Conservation (phyloP, 1,140 invertebrate species). For the Matsumurasca onukii region DNA sequence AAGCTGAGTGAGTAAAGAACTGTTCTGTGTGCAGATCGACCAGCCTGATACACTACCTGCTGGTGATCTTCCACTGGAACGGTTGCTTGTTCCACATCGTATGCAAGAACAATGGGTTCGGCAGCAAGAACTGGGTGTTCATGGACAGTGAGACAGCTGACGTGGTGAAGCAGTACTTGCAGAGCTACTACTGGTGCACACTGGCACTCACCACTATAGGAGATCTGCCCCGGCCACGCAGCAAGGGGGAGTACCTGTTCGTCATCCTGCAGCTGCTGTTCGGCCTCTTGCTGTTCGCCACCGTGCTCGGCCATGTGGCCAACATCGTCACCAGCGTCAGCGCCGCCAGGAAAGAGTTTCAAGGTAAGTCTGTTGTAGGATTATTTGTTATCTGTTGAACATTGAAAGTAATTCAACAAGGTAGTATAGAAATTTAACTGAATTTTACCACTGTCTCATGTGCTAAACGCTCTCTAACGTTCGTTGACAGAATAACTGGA, state of each 20-base stretch:
- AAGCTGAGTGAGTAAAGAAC: no score
- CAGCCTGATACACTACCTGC: slow-evolving; percentile 90
- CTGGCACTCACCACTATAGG: slow-evolving; percentile 90
- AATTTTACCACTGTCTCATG: no score
- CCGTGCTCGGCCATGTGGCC: slow-evolving; percentile 90
- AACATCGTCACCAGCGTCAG: slow-evolving; percentile 96
- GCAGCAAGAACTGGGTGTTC: slow-evolving; percentile 89
- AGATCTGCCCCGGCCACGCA: slow-evolving; percentile 73
- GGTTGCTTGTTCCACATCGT: slow-evolving; percentile 97
- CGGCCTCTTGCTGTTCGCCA: slow-evolving; percentile 87
- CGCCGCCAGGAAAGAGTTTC: slow-evolving; percentile 91
- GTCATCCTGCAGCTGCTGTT: slow-evolving; percentile 88
- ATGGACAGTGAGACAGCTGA: slow-evolving; percentile 78
- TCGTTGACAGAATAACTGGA: no score
- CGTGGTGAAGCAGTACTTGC: slow-evolving; percentile 91
- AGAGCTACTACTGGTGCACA: slow-evolving; percentile 98
- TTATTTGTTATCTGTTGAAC: no score
- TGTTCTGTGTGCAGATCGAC: no score
- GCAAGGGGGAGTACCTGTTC: slow-evolving; percentile 89
- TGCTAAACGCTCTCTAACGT: no score
- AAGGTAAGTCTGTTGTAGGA: slow-evolving; percentile 85
- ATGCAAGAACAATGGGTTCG: slow-evolving; percentile 91
- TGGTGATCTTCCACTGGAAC: slow-evolving; percentile 99
- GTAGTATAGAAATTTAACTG: no score
- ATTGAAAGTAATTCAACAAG: no score